Evolutionary conservation across 2,888 invertebrate genomes (phyloP).

Genomic region (Euproctis similis): DNA sequence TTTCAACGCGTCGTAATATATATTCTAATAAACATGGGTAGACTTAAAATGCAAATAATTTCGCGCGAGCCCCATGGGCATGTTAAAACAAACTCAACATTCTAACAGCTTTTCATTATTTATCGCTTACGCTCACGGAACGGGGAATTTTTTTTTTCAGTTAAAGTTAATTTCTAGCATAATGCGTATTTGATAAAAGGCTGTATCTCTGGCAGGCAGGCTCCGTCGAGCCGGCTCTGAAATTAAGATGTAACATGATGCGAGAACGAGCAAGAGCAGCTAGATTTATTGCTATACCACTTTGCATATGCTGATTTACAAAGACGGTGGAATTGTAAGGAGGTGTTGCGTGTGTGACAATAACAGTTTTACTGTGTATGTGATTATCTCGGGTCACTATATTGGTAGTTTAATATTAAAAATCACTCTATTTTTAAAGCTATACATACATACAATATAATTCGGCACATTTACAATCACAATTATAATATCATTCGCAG

Average conservation of each 20-base stretch:
- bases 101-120: conserved; percentile 69
- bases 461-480: too few relatives aligned
- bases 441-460: not conserved
- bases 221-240: conserved; percentile 72
- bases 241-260: conserved; percentile 78
- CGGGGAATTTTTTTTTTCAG: conserved; percentile 51
- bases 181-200: conserved; percentile 75
- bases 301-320: conserved; percentile 78
- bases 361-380: conserved; percentile 26
- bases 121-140: conserved; percentile 63
- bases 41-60: conserved; percentile 68
- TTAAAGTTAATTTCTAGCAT: conserved; percentile 70
- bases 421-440: too few relatives aligned
- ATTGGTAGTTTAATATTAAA: too few relatives aligned
- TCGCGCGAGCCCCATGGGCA: conserved; percentile 61
- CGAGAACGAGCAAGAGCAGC: conserved; percentile 76
- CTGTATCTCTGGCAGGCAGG: conserved; percentile 70
- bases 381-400: too few relatives aligned
- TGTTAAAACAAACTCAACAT: conserved; percentile 67
- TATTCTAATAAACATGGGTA: conserved; percentile 55
- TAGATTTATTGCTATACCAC: conserved; percentile 77
- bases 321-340: conserved; percentile 51
- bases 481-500: too few relatives aligned
- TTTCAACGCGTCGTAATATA: conserved; percentile 45
- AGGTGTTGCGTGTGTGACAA: conserved; percentile 39